Conservation (phyloP, 2,797 vertebrate genomes). For the Galaxias olidus region DNA sequence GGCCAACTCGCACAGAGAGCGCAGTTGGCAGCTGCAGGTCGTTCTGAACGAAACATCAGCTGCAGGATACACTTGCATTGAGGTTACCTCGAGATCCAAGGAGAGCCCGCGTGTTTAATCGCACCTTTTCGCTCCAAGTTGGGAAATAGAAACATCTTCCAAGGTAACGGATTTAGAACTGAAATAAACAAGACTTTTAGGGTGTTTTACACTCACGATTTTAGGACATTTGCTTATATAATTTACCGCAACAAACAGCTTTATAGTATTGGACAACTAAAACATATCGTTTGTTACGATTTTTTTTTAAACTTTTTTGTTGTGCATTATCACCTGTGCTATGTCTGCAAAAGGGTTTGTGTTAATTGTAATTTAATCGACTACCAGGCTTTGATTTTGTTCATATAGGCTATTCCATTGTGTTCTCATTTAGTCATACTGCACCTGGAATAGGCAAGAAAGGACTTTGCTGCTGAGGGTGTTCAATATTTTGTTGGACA, state of each 20-base stretch:
- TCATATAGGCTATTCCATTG: too few species aligned
- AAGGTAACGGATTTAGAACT: slow-evolving; percentile 53
- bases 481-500: slow-evolving; percentile 16
- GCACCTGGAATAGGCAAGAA: slow-evolving; percentile 3
- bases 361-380: neutral
- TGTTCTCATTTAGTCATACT: slow-evolving; percentile 26
- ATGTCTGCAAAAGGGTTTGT: slow-evolving; percentile 7
- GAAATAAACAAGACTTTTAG: too few species aligned
- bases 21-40: slow-evolving; percentile 74
- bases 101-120: slow-evolving; percentile 21
- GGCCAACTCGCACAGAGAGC: slow-evolving; percentile 57
- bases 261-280: too few species aligned
- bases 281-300: too few species aligned
- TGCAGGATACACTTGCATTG: slow-evolving; percentile 46
- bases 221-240: too few species aligned
- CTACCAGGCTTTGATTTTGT: too few species aligned
- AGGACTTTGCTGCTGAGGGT: neutral
- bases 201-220: too few species aligned
- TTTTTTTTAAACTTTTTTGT: slow-evolving; percentile 6
- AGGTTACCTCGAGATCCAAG: slow-evolving; percentile 30
- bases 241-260: too few species aligned
- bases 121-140: slow-evolving; percentile 38
- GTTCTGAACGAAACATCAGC: slow-evolving; percentile 58
- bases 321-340: slow-evolving; percentile 1
- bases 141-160: slow-evolving; percentile 51